Conservation (phyloP, 2,113 vertebrate genomes). For the Gymnogyps californianus region DNA sequence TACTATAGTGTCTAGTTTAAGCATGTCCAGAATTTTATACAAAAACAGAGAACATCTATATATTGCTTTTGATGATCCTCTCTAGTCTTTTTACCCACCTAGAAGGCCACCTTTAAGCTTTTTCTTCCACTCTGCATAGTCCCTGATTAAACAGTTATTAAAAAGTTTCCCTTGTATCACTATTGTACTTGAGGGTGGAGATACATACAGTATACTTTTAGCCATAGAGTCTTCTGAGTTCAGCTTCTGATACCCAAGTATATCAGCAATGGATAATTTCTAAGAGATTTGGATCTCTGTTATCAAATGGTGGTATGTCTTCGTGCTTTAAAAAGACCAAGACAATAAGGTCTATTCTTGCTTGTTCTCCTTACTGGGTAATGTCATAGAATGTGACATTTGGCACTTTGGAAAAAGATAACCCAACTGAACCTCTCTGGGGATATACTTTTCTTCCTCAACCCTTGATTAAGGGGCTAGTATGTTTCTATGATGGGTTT, state of each 20-base stretch:
- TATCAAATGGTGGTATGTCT: not conserved
- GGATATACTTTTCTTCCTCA: not conserved
- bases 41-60: not conserved
- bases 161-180: not conserved
- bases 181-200: not conserved
- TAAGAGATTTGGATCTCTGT: not conserved
- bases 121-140: not conserved
- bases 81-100: not conserved
- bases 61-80: not conserved
- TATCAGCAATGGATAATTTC: not conserved
- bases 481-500: not conserved
- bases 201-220: not conserved
- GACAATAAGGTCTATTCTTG: not conserved
- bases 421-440: not conserved
- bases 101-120: not conserved
- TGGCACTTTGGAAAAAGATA: not conserved
- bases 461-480: not conserved
- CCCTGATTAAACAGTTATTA: not conserved
- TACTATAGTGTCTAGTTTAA: not conserved
- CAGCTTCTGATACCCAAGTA: not conserved
- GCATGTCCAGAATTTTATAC: not conserved
- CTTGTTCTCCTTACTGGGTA: not conserved
- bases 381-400: not conserved
- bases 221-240: not conserved
- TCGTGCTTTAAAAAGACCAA: not conserved